Conservation (phyloP, 1,140 invertebrate genomes). For the Drosophila subobscura region DNA sequence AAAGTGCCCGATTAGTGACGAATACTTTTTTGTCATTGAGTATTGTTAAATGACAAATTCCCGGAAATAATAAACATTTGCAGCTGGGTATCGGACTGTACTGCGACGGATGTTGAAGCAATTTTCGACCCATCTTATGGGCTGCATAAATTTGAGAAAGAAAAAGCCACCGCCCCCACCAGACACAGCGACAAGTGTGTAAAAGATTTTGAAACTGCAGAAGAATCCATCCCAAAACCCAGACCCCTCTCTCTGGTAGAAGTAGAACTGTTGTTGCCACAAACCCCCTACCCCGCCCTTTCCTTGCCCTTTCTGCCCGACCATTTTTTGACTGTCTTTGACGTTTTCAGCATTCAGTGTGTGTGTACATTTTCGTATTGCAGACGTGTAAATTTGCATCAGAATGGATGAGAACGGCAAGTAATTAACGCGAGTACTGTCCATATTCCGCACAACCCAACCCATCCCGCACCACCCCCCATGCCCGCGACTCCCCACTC, state of each 20-base stretch:
- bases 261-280: constrained; percentile 51
- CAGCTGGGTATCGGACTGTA: background rate
- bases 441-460: constrained; percentile 4
- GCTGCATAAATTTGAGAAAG: constrained; percentile 50
- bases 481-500: too few species aligned
- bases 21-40: too few species aligned
- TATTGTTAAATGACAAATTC: too few species aligned
- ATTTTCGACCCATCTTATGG: constrained; percentile 28
- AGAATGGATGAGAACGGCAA: constrained; percentile 57
- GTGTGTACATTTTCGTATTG: constrained; percentile 19
- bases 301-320: constrained; percentile 1
- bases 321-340: constrained; percentile 35
- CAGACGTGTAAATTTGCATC: constrained; percentile 56
- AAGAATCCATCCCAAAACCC: background rate
- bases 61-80: background rate
- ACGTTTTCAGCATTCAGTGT: constrained; percentile 48
- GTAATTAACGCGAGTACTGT: constrained; percentile 44
- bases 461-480: constrained; percentile 5
- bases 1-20: too few species aligned
- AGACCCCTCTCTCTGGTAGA: constrained; percentile 11
- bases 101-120: constrained; percentile 11
- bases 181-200: constrained; percentile 49
- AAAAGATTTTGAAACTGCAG: constrained; percentile 41
- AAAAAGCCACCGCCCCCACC: constrained; percentile 13
- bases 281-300: constrained; percentile 13